Evolutionary conservation across 2,888 invertebrate genomes (phyloP), one percentile per base, ranked within the genome.

Genomic region (Omphaloscelis lunosa): DNA sequence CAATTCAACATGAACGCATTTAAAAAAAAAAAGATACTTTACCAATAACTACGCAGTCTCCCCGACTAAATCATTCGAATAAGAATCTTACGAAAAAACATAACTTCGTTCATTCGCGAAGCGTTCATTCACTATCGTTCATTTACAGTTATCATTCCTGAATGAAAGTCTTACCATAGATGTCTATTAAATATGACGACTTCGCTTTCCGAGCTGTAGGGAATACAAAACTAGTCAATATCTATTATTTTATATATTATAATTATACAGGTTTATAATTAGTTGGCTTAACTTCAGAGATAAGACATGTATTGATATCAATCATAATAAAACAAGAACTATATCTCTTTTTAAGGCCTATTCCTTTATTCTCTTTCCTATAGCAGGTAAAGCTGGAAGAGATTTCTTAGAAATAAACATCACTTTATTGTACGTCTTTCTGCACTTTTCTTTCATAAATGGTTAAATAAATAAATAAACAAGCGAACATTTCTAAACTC

Each of bases 161-260:
- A 79, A 77, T 72, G 72, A 58, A 75, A 56, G 68, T 88, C 96
- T 96, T 96, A 96, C 96, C 96, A 89, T 94, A 96, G 6, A 96
- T 85, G 83, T 93, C 92, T 87, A 95, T 88, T 90, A 95, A 89
- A 90, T 93, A 94, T 56, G 95, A 92, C 0, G 94, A 90, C 63
- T 92, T 93, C 67, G 94, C 91, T 91, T 94, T 95, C 87, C 94
- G 93, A 67, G 95, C 96, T 96, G 95, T 92, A 70, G 86, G 66
- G 61, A 79, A 83, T 15, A 86, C 20, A 82, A 41, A 70, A 70
- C 48, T 48, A 45, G 27, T 85, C 68, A 83, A 74, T 81, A 62
- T 58, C 1, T 61, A 61, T 48, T 63, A 68, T 23, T 23, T 39
- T 27, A 76, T 15, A 2, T 72, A n/a, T 27, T 12, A 39, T 53